Evolutionary conservation across 2,888 invertebrate genomes (phyloP).

Genomic region (Drosophila parthenogenetica): DNA sequence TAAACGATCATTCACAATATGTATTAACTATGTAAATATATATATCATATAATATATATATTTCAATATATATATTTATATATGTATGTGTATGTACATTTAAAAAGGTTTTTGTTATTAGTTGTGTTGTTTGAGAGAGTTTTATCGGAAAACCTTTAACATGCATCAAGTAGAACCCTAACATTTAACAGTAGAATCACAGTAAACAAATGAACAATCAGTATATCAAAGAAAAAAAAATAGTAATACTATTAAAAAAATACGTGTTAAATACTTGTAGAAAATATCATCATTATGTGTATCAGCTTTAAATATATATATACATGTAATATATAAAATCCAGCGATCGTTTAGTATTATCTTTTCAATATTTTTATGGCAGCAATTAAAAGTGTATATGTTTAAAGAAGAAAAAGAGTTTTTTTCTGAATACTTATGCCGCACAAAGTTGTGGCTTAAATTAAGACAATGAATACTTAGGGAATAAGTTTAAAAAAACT

Average conservation of each 20-base stretch:
- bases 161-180: constrained; percentile 18
- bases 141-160: constrained; percentile 2
- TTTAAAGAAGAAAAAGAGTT: not conserved
- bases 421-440: too few relatives aligned
- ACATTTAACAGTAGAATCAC: constrained; percentile 68
- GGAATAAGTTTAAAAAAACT: not conserved
- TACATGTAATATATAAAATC: not conserved
- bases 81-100: constrained; percentile 22
- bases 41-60: not conserved
- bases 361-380: constrained; percentile 6
- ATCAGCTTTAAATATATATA: not conserved
- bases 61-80: constrained; percentile 19
- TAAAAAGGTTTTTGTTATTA: constrained; percentile 7
- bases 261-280: constrained; percentile 10
- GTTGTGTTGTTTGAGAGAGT: constrained; percentile 7
- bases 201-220: constrained; percentile 33
- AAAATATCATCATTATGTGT: not conserved
- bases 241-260: constrained; percentile 7
- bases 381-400: too few relatives aligned
- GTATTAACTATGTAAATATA: constrained; percentile 13
- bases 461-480: constrained; percentile 6
- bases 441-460: too few relatives aligned
- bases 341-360: not conserved
- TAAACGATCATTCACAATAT: constrained; percentile 25
- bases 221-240: constrained; percentile 1